A percentile compares a stretch with the other conserved stretches of the same genome.
Evolutionary conservation across 92 coral and sea anemone species (phyloP).

Genomic region (Epizoanthus illoricatus): DNA sequence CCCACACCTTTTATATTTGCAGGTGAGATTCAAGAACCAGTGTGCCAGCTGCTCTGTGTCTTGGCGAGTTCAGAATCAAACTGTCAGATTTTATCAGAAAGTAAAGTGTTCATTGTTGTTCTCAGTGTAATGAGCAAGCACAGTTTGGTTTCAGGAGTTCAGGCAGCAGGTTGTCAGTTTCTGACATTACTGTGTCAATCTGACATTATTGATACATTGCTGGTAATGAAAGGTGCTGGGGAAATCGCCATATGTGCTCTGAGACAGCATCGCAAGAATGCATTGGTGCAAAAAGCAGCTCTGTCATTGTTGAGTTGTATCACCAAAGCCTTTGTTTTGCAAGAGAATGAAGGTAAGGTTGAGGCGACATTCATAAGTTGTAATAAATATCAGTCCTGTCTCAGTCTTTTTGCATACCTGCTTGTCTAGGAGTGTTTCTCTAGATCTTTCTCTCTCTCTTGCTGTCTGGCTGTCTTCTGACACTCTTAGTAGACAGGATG

Average conservation of each 20-base stretch:
- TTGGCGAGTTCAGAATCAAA: slow-evolving; percentile 49
- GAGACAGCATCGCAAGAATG: slow-evolving; percentile 34
- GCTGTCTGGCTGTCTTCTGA: too few species aligned
- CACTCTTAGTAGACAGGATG: too few species aligned
- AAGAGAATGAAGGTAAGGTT: slow-evolving; percentile 12
- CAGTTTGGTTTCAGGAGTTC: slow-evolving; percentile 45
- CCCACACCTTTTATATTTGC: background rate
- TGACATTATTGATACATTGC: slow-evolving; percentile 26
- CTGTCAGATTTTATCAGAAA: slow-evolving; percentile 39
- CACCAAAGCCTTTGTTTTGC: slow-evolving; percentile 6
- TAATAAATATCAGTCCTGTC: too few species aligned
- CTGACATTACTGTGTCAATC: slow-evolving; percentile 47
- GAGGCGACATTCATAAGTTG: too few species aligned
- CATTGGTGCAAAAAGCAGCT: slow-evolving; percentile 9
- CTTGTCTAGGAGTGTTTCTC: too few species aligned
- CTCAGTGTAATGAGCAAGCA: slow-evolving; percentile 63
- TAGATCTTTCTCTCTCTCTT: too few species aligned
- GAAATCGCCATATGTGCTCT: slow-evolving; percentile 22
- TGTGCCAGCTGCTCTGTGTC: slow-evolving; percentile 48
- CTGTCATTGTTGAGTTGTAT: slow-evolving; percentile 10
- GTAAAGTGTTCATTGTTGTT: slow-evolving; percentile 46
- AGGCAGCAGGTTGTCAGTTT: slow-evolving; percentile 56
- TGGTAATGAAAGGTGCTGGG: slow-evolving; percentile 48
- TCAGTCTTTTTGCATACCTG: too few species aligned
- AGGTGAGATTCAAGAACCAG: slow-evolving; percentile 61